Percentiles rank a stretch among this genome's conserved stretches.
Evolutionary conservation across 2,888 invertebrate species (phyloP).

Genomic region (Kryphioiulus occultus): DNA sequence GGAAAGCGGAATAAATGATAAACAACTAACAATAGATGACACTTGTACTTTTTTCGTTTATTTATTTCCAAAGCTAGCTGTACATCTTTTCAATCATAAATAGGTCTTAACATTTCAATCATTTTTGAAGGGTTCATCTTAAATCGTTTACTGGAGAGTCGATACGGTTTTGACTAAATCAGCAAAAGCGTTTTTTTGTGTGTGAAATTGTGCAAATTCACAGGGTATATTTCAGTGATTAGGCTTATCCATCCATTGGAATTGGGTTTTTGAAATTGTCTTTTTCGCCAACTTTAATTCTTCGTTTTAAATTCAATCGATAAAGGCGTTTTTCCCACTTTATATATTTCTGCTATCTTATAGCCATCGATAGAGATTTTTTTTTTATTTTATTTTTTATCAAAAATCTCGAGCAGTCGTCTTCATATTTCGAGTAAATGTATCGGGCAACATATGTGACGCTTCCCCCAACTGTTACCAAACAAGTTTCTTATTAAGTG

Average conservation of each 20-base stretch:
- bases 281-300: conserved; percentile 40
- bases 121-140: neutral
- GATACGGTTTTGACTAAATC: neutral
- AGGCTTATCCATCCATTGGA: neutral
- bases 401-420: neutral
- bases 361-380: neutral
- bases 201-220: neutral
- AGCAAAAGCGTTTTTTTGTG: neutral
- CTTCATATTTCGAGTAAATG: conserved; percentile 13
- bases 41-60: no score
- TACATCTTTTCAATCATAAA: neutral
- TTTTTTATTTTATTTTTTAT: conserved; percentile 11
- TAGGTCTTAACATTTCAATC: neutral
- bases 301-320: conserved; percentile 40
- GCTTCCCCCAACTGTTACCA: neutral
- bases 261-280: conserved; percentile 29
- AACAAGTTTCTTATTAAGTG: neutral
- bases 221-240: conserved; percentile 2
- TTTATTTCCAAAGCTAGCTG: neutral
- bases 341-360: neutral
- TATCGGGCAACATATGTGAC: neutral
- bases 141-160: neutral
- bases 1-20: no score
- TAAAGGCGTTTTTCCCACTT: neutral
- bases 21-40: no score